Evolutionary conservation across 2,888 invertebrate species (phyloP).

Genomic region (Morpho helenor): DNA sequence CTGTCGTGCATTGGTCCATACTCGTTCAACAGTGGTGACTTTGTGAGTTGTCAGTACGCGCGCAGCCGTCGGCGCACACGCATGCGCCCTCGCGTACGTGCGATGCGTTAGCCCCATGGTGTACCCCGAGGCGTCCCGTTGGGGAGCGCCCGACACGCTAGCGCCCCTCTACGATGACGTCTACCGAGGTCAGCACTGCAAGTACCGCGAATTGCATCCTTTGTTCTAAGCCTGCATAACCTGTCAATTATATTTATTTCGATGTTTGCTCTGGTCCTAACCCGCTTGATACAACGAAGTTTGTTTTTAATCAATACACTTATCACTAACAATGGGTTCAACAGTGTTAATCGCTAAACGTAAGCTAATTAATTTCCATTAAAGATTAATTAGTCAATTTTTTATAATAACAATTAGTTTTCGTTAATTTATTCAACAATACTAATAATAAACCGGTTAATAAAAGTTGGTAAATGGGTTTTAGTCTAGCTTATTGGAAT

Average conservation of each 20-base stretch:
- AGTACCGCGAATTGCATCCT: slow-evolving; percentile 42
- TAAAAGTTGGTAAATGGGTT: neutral
- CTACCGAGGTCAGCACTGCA: slow-evolving; percentile 80
- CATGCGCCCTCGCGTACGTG: slow-evolving; percentile 44
- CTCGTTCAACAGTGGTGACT: slow-evolving; percentile 10
- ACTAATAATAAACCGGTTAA: slow-evolving; percentile 2
- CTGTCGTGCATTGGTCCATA: slow-evolving; percentile 9
- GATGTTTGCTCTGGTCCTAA: slow-evolving; percentile 4
- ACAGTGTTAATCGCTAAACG: slow-evolving; percentile 6
- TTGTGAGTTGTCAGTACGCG: slow-evolving; percentile 50
- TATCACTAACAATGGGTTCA: slow-evolving; percentile 11
- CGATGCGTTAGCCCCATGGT: slow-evolving; percentile 67
- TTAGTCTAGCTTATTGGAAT: too few species aligned
- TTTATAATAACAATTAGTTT: neutral
- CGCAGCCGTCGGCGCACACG: slow-evolving; percentile 66
- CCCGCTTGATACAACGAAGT: slow-evolving; percentile 9
- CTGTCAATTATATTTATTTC: slow-evolving; percentile 16
- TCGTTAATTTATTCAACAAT: neutral
- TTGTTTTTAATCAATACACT: slow-evolving; percentile 11
- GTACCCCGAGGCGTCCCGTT: slow-evolving; percentile 81
- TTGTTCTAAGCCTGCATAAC: slow-evolving; percentile 33
- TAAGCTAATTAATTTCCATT: slow-evolving; percentile 1
- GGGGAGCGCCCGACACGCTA: slow-evolving; percentile 81
- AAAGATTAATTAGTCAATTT: neutral
- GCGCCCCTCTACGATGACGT: slow-evolving; percentile 83